Percentiles rank a stretch among this genome's conserved stretches.
phyloP scores from a whole-genome alignment of 2,797 vertebrate genomes.

The Manis crassicaudata region DNA sequence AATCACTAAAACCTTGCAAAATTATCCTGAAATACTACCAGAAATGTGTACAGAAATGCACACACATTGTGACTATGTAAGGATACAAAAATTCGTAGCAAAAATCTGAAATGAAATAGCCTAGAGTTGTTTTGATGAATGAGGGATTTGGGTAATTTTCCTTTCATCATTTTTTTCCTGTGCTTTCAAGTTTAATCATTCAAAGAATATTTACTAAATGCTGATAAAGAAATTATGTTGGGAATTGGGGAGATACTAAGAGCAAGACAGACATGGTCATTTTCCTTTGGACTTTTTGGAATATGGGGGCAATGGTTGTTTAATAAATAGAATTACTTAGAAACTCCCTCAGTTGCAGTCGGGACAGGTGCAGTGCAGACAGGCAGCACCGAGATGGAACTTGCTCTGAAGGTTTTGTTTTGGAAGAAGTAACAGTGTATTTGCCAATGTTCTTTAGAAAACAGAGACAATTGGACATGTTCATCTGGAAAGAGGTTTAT shows the following conservation, averaged over 20 bases:
- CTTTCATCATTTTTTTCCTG: not conserved
- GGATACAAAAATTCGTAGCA: not conserved
- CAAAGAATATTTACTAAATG: not conserved
- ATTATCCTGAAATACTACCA: not conserved
- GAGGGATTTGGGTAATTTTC: not conserved
- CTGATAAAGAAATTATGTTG: not conserved
- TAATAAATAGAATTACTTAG: conserved; percentile 13
- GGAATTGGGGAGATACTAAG: not conserved
- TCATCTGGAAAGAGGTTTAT: not conserved
- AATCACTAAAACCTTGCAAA: not conserved
- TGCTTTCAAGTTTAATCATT: not conserved
- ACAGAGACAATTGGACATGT: not conserved
- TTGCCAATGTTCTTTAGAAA: not conserved
- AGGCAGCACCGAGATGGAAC: not conserved
- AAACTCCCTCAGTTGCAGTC: not conserved
- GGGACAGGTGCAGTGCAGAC: not conserved
- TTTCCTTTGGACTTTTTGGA: not conserved
- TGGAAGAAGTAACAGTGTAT: not conserved
- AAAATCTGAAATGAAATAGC: not conserved
- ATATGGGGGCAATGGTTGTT: not conserved
- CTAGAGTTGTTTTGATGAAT: not conserved
- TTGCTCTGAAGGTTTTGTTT: not conserved
- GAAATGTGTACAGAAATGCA: not conserved
- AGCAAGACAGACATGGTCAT: not conserved
- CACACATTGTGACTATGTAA: not conserved